Conservation (phyloP, 2,113 vertebrate genomes). For the Ptyas mucosa region DNA sequence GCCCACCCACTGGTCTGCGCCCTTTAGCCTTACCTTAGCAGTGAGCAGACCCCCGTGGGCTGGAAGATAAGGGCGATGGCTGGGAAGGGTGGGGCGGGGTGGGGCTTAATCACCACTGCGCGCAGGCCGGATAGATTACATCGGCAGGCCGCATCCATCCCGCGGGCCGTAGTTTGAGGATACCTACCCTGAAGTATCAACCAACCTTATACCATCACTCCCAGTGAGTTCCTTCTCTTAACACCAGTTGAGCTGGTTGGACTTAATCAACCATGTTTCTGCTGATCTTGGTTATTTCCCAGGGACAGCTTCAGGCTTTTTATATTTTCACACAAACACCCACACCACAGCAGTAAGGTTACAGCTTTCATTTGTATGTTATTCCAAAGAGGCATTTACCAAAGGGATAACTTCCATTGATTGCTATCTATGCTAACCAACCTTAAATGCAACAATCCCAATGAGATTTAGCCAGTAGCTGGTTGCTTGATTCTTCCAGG, state of each 20-base stretch:
- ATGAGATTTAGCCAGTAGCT: not conserved
- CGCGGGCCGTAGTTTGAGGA: too few species aligned
- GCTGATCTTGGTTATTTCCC: not conserved
- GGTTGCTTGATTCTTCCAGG: not conserved
- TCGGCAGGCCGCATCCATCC: too few species aligned
- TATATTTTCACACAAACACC: not conserved
- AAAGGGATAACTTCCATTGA: not conserved
- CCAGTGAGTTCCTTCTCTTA: not conserved
- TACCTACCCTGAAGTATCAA: not conserved
- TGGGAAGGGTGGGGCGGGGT: too few species aligned
- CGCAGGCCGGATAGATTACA: too few species aligned
- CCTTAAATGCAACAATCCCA: not conserved
- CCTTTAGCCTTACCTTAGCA: too few species aligned
- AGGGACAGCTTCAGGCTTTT: not conserved
- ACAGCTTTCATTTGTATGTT: not conserved
- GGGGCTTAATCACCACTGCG: too few species aligned
- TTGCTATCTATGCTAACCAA: not conserved
- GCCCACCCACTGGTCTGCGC: too few species aligned
- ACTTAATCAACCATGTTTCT: not conserved
- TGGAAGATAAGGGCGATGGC: too few species aligned
- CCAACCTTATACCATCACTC: not conserved
- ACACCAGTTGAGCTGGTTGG: not conserved
- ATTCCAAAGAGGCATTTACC: not conserved
- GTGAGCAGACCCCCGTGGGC: too few species aligned
- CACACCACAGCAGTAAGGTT: not conserved